Base-by-base conservation (phyloP, 2,113 vertebrate genomes). In the Erythrocercus mccallii region DNA sequence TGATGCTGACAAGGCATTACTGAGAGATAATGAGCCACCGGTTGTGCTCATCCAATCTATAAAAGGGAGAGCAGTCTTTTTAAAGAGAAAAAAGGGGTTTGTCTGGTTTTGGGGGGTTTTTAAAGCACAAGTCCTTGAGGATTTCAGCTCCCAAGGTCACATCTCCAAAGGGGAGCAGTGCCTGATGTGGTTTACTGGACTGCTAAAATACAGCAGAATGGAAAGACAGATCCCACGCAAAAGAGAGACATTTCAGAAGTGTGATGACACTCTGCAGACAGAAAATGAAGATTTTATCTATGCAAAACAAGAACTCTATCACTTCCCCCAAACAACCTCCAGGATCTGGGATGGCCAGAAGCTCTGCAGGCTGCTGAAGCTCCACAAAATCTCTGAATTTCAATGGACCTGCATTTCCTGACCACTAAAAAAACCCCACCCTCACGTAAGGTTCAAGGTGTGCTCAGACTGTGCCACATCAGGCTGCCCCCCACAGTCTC, bases 1-100 rank as follows among this genome's bases (percentile, higher is more conserved):
- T 8, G 77, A 69, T 95, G 95, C 96, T 95, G 94, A 95, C 94
- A n/a, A 79, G 83, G 90, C 94, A 91, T n/a, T 93, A 85, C 88
- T 79, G 81, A 69, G 76, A 89, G 72, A 92, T 95, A 89, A 95
- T 76, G 86, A 97, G 92, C 92, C 90, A 80, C 92, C 6, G 0
- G 73, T 70, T 50, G 47, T 73, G 77, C 86, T 92, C 81, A 88
- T 76, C 50, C 11, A 0, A 40, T 76, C 81, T 76, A 27, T 27
- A 48, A 86, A 92, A 93, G 51, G 54, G 57, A 93, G 42, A 85
- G 3, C 22, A 79, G 35, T 4, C 64, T 33, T 86, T 82, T 42
- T 33, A 42, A 71, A 88, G 3, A 38, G 58, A 23, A 42, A 5
- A 37, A 37, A 61, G 30, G 23, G 38, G 24, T n/a, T 66, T 53